phyloP scores from a whole-genome alignment of 2,888 invertebrate species.

The Platypus cylindrus region DNA sequence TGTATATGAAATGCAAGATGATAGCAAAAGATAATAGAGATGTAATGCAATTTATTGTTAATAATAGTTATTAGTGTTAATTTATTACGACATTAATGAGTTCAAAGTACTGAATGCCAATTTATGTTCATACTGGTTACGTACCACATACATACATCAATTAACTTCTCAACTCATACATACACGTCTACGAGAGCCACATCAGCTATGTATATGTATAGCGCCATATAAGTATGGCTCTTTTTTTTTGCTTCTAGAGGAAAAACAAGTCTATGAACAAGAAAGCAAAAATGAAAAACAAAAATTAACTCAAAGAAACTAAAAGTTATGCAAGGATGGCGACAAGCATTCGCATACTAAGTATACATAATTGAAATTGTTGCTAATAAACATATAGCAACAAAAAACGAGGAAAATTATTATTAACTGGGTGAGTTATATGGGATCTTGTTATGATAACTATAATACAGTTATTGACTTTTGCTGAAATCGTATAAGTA shows the following conservation, averaged over 20 bases:
- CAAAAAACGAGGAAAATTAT: too few species aligned
- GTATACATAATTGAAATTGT: too few species aligned
- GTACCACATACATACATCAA: too few species aligned
- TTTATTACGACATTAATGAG: conserved; percentile 24
- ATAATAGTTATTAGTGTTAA: conserved; percentile 24
- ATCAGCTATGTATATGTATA: conserved; percentile 5
- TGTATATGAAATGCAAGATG: too few species aligned
- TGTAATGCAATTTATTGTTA: conserved; percentile 21
- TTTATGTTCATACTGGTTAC: conserved; percentile 17
- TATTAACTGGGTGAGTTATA: too few species aligned
- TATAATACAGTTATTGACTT: too few species aligned
- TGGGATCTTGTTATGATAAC: too few species aligned
- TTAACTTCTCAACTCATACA: conserved; percentile 17
- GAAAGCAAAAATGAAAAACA: too few species aligned
- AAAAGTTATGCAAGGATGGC: conserved; percentile 5
- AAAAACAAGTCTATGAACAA: conserved; percentile 19
- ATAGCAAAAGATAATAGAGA: conserved; percentile 18
- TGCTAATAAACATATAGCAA: too few species aligned
- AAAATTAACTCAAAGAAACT: conserved; percentile 5
- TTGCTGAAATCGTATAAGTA: too few species aligned
- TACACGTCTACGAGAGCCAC: conserved; percentile 7
- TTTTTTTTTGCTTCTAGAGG: conserved; percentile 8
- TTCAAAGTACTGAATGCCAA: conserved; percentile 22
- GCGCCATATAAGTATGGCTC: too few species aligned
- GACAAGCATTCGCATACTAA: conserved; percentile 1